Base-by-base conservation (phyloP, 2,888 invertebrate genomes). In the Limenitis camilla region DNA sequence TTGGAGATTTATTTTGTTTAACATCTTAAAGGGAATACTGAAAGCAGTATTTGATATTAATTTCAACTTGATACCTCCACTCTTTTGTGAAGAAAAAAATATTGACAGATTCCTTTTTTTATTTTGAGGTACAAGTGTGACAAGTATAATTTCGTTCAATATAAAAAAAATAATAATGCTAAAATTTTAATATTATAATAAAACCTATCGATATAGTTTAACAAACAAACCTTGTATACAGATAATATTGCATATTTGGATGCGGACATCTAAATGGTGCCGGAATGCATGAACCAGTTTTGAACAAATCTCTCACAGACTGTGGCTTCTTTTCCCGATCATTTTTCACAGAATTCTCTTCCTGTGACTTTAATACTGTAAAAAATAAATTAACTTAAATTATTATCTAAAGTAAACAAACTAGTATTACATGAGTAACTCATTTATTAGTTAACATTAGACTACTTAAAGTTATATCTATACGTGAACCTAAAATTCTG, bases 221-320 rank as follows among this genome's bases (percentile, higher is more conserved):
- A 27, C n/a, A 35, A 19, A 40, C 43, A 2, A 81, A 92, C 93
- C 93, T 92, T 0, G 95, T 96, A 66, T 94, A 95, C 6, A 96
- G 78, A 78, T 90, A 95, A 76, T 94, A 95, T 67, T 94, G 91
- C 74, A 96, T 95, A 71, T 92, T 91, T 0, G 92, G 93, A 78
- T 96, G 95, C 8, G 95, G 95, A 77, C 95, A 96, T 49, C 89
- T 89, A 71, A 90, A 94, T 0, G 95, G 95, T 40, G 92, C 93
- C 52, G 91, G 92, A 49, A 95, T 91, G 68, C 95, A 95, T 5
- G 95, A 95, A 4, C 91, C 90, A 5, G 93, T 95, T 68, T 94
- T 93, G 71, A 92, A 93, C 5, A 94, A 86, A 64, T 94, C 93
- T 55, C 85, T 85, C 33, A 91, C 81, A 32, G 90, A 89, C 65